phyloP scores from a whole-genome alignment of 2,797 vertebrate species.

The Lindbergichthys nudifrons region DNA sequence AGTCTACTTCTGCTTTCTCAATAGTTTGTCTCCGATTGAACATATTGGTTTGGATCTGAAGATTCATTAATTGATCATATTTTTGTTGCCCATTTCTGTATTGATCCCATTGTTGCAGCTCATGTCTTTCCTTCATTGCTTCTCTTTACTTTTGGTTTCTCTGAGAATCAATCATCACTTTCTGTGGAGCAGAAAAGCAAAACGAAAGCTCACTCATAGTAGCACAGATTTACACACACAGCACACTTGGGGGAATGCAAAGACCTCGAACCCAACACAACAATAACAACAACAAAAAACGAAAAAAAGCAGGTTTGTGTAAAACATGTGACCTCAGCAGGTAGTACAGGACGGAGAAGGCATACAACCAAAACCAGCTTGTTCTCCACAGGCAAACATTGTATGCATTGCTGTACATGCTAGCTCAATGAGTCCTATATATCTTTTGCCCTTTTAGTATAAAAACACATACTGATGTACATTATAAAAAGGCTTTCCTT shows the following conservation, averaged over 20 bases:
- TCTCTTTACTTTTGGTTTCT: slow-evolving; percentile 36
- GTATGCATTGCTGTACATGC: slow-evolving; percentile 61
- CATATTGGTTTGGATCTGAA: not conserved
- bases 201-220: slow-evolving; percentile 56
- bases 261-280: slow-evolving; percentile 58
- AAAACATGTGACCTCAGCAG: slow-evolving; percentile 54
- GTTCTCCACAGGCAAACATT: slow-evolving; percentile 55
- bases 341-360: slow-evolving; percentile 35
- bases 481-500: slow-evolving; percentile 57
- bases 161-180: slow-evolving; percentile 47
- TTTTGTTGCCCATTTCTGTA: not conserved
- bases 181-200: slow-evolving; percentile 58
- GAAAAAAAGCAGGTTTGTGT: slow-evolving; percentile 25
- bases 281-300: not conserved
- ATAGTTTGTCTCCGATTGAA: not conserved
- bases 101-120: not conserved
- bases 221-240: slow-evolving; percentile 58
- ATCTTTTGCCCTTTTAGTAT: slow-evolving; percentile 47
- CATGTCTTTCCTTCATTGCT: slow-evolving; percentile 2
- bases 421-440: slow-evolving; percentile 44
- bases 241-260: slow-evolving; percentile 72
- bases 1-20: not conserved
- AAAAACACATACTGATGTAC: slow-evolving; percentile 67
- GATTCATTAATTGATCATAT: not conserved
- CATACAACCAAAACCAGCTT: slow-evolving; percentile 40